Base-by-base conservation (phyloP, 2,888 invertebrate genomes). In the Eulithis prunata region DNA sequence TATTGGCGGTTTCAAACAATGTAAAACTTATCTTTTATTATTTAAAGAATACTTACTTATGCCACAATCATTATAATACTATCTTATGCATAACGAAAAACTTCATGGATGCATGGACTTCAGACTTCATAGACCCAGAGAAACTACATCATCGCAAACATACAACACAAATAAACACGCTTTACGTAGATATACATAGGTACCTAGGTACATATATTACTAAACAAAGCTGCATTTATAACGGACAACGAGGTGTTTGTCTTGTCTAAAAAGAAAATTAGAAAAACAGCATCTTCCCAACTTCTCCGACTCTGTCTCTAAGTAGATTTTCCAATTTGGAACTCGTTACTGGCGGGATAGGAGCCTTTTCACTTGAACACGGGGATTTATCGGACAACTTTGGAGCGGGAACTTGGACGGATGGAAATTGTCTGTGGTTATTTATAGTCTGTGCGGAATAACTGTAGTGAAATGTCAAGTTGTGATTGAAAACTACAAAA, bases 321-420 rank as follows among this genome's bases (percentile, higher is more conserved):
- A 86, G 87, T 87, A 86, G 84, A 86, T 85, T 89, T 88, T 89
- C 89, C 89, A 88, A 90, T 89, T 89, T 87, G 81, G 84, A 88
- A 87, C 85, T 89, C 87, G 86, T 89, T 87, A 84, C 84, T 66
- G 68, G 60, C 66, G 71, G 62, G 74, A 68, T 71, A 69, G 66
- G 69, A 70, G 72, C 69, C 73, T 87, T 88, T 90, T 90, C 89
- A 89, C 89, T 90, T 87, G 86, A 78, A 80, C 85, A 79, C 73
- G 68, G 45, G 77, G 84, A 89, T 89, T 90, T 89, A 90, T 90
- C 71, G 85, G 75, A 51, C 62, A 88, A 89, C 80, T 88, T 88
- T 65, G 64, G 43, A 55, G 63, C 57, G 61, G 71, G 77, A 79
- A 76, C 75, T 73, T 68, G 72, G 77, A 78, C 81, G 77, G 81